phyloP scores from a whole-genome alignment of 1,140 invertebrate genomes.

The Halyomorpha halys region DNA sequence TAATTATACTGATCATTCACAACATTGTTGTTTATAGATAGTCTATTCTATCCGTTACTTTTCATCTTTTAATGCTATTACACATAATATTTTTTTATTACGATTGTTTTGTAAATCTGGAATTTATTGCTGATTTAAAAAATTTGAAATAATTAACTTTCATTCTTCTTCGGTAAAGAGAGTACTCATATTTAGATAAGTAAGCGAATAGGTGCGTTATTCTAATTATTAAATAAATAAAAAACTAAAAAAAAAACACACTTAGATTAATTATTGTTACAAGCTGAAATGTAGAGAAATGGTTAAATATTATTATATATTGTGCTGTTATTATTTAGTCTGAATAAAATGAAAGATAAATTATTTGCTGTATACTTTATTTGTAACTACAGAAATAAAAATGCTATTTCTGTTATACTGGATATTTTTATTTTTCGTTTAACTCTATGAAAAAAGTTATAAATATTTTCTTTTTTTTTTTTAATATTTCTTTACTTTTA shows the following conservation, averaged over 20 bases:
- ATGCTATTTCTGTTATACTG: slow-evolving; percentile 22
- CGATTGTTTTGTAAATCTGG: neutral
- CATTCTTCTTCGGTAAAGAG: slow-evolving; percentile 23
- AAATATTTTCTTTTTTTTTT: too few relatives aligned
- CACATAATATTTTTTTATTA: neutral
- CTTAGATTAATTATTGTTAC: slow-evolving; percentile 29
- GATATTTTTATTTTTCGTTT: neutral
- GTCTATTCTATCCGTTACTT: neutral
- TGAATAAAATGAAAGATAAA: slow-evolving; percentile 27
- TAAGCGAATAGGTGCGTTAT: slow-evolving; percentile 28
- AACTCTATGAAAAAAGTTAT: too few relatives aligned
- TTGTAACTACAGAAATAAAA: slow-evolving; percentile 27
- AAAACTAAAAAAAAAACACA: slow-evolving; percentile 18
- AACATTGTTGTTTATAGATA: neutral
- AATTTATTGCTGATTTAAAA: neutral
- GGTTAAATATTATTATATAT: slow-evolving; percentile 28
- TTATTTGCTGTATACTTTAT: slow-evolving; percentile 28
- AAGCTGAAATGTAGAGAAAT: slow-evolving; percentile 26
- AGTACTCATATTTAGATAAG: slow-evolving; percentile 24
- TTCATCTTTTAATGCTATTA: neutral
- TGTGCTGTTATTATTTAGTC: slow-evolving; percentile 28
- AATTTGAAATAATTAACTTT: neutral
- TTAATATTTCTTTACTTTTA: too few relatives aligned
- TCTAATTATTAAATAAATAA: slow-evolving; percentile 22
- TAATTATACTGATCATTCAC: neutral